Evolutionary conservation across 2,888 invertebrate genomes (phyloP).

Genomic region (Chirona hameri): DNA sequence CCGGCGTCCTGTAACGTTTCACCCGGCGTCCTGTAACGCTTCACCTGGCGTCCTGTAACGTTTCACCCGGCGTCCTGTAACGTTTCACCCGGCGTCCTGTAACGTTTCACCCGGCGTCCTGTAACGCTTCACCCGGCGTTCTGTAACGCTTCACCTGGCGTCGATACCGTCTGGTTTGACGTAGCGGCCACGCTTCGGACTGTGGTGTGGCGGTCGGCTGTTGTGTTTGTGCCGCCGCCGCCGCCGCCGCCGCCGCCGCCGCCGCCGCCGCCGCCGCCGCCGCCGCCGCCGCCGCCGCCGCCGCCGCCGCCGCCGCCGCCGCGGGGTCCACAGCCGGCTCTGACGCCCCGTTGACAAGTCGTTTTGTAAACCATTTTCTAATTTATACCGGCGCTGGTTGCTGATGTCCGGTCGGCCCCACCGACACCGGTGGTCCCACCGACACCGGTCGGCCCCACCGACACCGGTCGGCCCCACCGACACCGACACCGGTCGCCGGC

Average conservation of each 20-base stretch:
- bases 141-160: background rate
- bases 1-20: background rate
- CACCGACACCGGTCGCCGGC: background rate
- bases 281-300: slow-evolving; percentile 2
- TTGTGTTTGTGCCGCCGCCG: background rate
- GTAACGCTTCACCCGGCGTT: background rate
- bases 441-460: background rate
- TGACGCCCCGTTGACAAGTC: background rate
- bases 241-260: background rate
- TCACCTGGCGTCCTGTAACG: background rate
- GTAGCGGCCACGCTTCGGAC: background rate
- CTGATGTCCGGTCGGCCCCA: background rate
- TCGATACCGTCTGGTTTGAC: background rate
- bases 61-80: background rate
- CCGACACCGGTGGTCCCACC: no score
- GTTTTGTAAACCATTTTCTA: slow-evolving; percentile 2
- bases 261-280: background rate
- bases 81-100: background rate
- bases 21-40: background rate
- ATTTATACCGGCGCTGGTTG: background rate
- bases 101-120: background rate
- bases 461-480: background rate
- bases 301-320: background rate
- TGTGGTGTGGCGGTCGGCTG: background rate
- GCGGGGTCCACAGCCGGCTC: background rate